Base-by-base conservation (phyloP, 2,797 vertebrate genomes). In the Carapus acus region DNA sequence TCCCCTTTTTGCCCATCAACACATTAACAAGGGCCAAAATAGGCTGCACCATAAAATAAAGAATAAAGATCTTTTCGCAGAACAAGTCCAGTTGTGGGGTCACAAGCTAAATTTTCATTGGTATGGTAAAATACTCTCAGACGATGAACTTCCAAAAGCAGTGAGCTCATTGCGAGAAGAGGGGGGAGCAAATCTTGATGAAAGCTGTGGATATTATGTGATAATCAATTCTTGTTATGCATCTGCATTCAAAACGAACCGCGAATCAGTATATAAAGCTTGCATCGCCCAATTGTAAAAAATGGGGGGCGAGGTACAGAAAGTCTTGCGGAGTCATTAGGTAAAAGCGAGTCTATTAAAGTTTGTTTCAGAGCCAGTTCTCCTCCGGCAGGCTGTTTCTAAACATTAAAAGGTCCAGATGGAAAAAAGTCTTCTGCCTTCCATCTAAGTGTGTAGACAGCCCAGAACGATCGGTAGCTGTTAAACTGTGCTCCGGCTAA, bases 401-500 rank as follows among this genome's bases (percentile, higher is more conserved):
- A 61, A 78, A 54, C 51, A 49, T 38, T 57, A 65, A 9, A n/a
- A 66, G 46, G 43, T 43, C 50, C 66, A 51, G 1, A n/a, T 8
- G 42, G 62, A 36, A 15, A 33, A 56, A 66, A 65, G 31, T 27
- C 44, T 44, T 52, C 37, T 8, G 14, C 52, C 38, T 70, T 49
- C 21, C 2, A 29, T 66, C 65, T 45, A 6, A 29, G 37, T 17
- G 71, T 77, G 71, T 77, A 74, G 75, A 77, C 71, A 63, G 54
- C 45, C 48, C 46, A 29, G 61, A 64, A 72, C 56, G 20, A 79
- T 76, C 58, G 50, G 45, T 6, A 31, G 18, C 69, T 63, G 69
- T 65, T 76, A 67, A 71, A 74, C 64, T 51, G 20, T 17, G 45
- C 67, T 60, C 64, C 59, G 65, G 69, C 58, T 75, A 68, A 73